Evolutionary conservation across 2,888 invertebrate species (phyloP).

Genomic region (Drosophila dives): DNA sequence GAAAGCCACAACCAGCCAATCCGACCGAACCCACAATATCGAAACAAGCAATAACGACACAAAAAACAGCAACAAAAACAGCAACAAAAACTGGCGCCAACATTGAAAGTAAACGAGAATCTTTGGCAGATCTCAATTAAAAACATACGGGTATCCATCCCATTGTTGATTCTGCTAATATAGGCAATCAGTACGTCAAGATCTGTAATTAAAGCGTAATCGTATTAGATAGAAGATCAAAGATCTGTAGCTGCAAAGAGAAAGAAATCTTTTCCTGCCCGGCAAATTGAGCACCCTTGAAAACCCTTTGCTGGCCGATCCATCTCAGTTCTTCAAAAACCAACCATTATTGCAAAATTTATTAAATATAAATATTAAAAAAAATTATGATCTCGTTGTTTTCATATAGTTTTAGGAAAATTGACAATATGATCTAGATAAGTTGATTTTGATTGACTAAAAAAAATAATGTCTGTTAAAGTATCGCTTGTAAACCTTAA

Average conservation of each 20-base stretch:
- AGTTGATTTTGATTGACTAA: not conserved
- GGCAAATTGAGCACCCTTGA: not conserved
- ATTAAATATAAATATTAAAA: too few species aligned
- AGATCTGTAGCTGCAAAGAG: not conserved
- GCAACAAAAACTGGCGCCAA: slow-evolving; percentile 23
- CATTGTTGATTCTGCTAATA: not conserved
- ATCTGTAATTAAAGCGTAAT: not conserved
- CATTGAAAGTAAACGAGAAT: not conserved
- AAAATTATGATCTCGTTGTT: not conserved
- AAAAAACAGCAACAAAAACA: not conserved
- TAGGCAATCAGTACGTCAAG: not conserved
- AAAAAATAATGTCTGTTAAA: not conserved
- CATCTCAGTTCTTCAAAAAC: not conserved
- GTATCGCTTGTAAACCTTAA: not conserved
- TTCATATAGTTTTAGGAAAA: not conserved
- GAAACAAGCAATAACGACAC: not conserved
- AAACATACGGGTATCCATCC: not conserved
- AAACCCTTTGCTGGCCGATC: not conserved
- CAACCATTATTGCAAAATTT: not conserved
- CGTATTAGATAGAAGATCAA: not conserved
- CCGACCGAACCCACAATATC: slow-evolving; percentile 19
- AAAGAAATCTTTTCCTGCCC: not conserved
- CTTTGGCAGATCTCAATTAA: slow-evolving; percentile 4
- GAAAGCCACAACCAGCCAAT: slow-evolving; percentile 51
- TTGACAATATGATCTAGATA: not conserved